Conservation (phyloP, 2,888 invertebrate species). For the Tiphia femorata region DNA sequence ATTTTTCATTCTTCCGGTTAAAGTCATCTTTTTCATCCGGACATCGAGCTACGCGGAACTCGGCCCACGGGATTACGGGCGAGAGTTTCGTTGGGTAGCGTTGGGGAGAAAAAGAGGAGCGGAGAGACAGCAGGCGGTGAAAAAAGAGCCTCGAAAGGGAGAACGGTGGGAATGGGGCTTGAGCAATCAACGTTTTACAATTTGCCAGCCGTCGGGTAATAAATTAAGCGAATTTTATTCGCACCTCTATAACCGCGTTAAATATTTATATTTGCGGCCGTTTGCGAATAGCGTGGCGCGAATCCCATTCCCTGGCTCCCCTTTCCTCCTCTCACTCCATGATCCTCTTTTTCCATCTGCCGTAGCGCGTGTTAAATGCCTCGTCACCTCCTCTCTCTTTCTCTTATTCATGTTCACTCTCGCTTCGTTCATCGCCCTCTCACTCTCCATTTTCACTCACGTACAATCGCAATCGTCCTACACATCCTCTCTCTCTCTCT, state of each 20-base stretch:
- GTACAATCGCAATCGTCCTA: too few relatives aligned
- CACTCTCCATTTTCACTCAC: too few relatives aligned
- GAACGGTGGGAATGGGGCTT: neutral
- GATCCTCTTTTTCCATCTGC: slow-evolving; percentile 20
- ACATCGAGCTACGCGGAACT: slow-evolving; percentile 27
- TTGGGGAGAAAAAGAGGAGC: too few relatives aligned
- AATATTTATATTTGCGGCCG: slow-evolving; percentile 52
- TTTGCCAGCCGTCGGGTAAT: slow-evolving; percentile 41
- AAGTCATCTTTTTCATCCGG: slow-evolving; percentile 24
- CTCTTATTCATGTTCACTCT: neutral
- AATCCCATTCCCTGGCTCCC: slow-evolving; percentile 1
- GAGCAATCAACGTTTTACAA: slow-evolving; percentile 50
- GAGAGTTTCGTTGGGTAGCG: too few relatives aligned
- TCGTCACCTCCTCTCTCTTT: slow-evolving; percentile 29
- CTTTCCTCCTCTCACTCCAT: neutral
- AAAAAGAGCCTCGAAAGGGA: slow-evolving; percentile 2
- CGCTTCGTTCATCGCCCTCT: too few relatives aligned
- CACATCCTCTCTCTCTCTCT: too few relatives aligned
- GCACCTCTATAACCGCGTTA: slow-evolving; percentile 47
- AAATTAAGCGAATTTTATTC: slow-evolving; percentile 53
- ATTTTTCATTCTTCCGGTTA: slow-evolving; percentile 39
- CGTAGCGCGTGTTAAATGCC: slow-evolving; percentile 37
- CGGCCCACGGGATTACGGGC: slow-evolving; percentile 36
- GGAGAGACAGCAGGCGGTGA: neutral
- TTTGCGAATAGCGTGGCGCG: slow-evolving; percentile 30